Conservation (phyloP, 2,888 invertebrate genomes). For the Leptinotarsa tumamoca region DNA sequence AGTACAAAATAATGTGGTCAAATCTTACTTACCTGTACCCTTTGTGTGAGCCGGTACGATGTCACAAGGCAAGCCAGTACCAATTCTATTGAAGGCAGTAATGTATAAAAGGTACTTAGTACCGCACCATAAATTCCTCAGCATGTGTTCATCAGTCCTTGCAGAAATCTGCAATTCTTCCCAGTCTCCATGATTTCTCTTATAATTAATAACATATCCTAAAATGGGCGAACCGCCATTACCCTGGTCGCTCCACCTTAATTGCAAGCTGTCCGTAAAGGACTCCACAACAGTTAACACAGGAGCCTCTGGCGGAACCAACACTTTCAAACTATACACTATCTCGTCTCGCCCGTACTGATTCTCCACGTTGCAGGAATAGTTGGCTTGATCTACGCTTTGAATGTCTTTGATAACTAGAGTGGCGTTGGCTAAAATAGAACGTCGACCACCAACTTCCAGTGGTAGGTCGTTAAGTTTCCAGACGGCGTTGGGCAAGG, state of each 20-base stretch:
- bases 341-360: conserved; percentile 86
- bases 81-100: conserved; percentile 91
- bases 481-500: conserved; percentile 83
- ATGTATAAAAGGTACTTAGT: conserved; percentile 89
- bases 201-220: conserved; percentile 91
- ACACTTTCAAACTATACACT: conserved; percentile 78
- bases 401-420: conserved; percentile 81
- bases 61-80: conserved; percentile 89
- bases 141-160: conserved; percentile 81
- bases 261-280: conserved; percentile 84
- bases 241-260: conserved; percentile 81
- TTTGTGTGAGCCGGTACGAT: conserved; percentile 88
- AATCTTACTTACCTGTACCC: conserved; percentile 73
- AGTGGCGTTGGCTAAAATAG: conserved; percentile 78
- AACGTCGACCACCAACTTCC: conserved; percentile 77
- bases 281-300: conserved; percentile 83
- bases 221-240: conserved; percentile 85
- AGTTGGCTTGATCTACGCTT: conserved; percentile 88
- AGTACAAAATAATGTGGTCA: neutral
- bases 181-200: conserved; percentile 91
- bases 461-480: conserved; percentile 80
- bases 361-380: conserved; percentile 89
- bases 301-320: conserved; percentile 90
- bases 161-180: conserved; percentile 89
- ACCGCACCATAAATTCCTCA: conserved; percentile 89